A percentile compares a stretch with the other conserved stretches of the same genome.
Evolutionary conservation across 2,888 invertebrate species (phyloP).

Genomic region (Synergus umbraculus): DNA sequence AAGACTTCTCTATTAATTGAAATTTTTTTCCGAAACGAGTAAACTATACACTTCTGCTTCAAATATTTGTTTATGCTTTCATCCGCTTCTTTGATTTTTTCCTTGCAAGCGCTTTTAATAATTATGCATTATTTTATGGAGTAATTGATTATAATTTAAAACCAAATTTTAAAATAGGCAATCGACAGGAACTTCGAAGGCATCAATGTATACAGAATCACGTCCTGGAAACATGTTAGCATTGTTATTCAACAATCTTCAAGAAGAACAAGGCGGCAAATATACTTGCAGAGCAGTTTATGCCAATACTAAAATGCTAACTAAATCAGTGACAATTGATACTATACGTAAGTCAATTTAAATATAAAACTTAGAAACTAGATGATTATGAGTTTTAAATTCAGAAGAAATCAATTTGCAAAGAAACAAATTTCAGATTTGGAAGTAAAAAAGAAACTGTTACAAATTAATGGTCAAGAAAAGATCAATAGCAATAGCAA

Average conservation of each 20-base stretch:
- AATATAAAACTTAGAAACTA: background rate
- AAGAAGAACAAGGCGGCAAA: slow-evolving; percentile 87
- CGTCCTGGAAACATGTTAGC: slow-evolving; percentile 82
- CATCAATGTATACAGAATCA: slow-evolving; percentile 84
- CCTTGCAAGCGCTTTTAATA: background rate
- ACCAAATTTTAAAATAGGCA: slow-evolving; percentile 43
- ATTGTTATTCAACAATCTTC: slow-evolving; percentile 86
- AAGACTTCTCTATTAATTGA: background rate
- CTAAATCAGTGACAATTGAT: slow-evolving; percentile 84
- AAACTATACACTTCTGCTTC: background rate
- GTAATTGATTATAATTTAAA: background rate
- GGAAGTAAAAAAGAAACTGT: no score
- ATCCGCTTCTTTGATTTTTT: background rate
- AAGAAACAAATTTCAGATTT: no score
- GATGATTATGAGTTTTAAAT: background rate
- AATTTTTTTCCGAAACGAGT: background rate
- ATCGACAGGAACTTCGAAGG: slow-evolving; percentile 65
- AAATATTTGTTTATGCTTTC: background rate
- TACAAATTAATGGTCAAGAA: no score
- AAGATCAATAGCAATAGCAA: no score
- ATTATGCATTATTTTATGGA: background rate
- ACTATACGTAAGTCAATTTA: slow-evolving; percentile 81
- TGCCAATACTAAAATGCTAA: slow-evolving; percentile 83
- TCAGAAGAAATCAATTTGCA: no score
- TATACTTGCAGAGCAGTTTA: slow-evolving; percentile 92